Evolutionary conservation across 1,140 invertebrate species (phyloP), one percentile per base, ranked within the genome.

Genomic region (Eurytemora carolleeae): DNA sequence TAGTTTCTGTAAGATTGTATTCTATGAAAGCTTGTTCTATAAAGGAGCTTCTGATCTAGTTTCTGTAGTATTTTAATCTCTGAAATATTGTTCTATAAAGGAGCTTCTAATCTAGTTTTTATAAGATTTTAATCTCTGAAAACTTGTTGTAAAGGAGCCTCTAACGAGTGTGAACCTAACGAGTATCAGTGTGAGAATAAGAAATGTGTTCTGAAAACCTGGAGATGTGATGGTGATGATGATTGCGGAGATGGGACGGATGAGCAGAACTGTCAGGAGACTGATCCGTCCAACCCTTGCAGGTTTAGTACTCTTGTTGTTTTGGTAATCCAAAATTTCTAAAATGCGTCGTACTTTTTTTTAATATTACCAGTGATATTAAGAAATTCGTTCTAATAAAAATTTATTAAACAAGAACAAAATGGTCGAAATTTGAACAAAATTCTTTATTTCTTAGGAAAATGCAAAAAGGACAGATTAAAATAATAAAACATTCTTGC

Each of bases 201-300:
- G 57, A 81, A 84, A 64, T 98, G 95, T 71, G 80, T 97, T 2
- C 79, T 85, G 19, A 94, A 93, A 69, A 81, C 86, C 3, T 97
- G 92, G 90, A 73, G 82, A 21, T 98, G 95, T 71, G 94, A 87
- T 71, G 79, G 80, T 2, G 89, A 95, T 64, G 80, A 89, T 68
- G 93, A 98, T 72, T 98, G 95, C 70, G 82, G 80, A 1, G 93
- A 98, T 71, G 79, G 80, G n/a, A 87, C 84, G 1, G 87, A 89
- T 67, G 86, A 87, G 71, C 70, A 74, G 55, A 77, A 79, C 64
- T 88, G 85, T 66, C 74, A 70, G 0, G 70, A 75, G 7, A 69
- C 70, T 23, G 71, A 72, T 2, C 77, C 78, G 24, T 71, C 70
- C 70, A 16, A 24, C 2, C 26, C 59, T 53, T 60, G 59, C 23